These are phyloP conservation scores for Bolinopsis microptera DNA, from an alignment of 37 sponge, comb jelly and placozoan species.

Conservation along the genomic window DNA sequence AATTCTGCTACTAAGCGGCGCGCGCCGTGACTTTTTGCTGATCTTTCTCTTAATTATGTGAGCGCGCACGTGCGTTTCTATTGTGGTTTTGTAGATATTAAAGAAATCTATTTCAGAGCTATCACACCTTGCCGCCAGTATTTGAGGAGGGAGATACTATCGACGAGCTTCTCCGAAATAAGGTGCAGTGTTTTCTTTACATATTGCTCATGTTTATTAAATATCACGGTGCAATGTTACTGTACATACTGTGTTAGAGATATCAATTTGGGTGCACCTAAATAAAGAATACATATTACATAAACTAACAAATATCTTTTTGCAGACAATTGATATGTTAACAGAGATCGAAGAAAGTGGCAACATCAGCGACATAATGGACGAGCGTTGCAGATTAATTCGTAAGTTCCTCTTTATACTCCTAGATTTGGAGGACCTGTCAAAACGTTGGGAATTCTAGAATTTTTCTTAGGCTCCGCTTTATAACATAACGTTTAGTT, in stretches of 20 bases:
- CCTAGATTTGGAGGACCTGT: too few species aligned
- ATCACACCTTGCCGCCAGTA: background rate
- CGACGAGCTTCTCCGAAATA: constrained; percentile 1
- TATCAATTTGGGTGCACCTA: too few species aligned
- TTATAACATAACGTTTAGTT: too few species aligned
- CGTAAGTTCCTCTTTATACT: too few species aligned
- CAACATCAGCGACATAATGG: constrained; percentile 10
- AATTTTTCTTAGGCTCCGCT: too few species aligned
- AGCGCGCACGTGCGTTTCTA: background rate
- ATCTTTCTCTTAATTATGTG: background rate
- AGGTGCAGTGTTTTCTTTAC: background rate
- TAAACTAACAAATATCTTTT: too few species aligned
- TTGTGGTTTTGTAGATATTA: background rate
- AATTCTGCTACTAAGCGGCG: background rate
- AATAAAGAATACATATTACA: too few species aligned
- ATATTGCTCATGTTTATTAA: background rate
- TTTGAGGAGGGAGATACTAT: constrained; percentile 1
- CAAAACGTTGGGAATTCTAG: too few species aligned
- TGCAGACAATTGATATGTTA: too few species aligned
- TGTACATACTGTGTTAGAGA: too few species aligned
- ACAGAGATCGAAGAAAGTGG: background rate
- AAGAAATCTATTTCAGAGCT: constrained; percentile 17
- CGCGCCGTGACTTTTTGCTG: constrained; percentile 17
- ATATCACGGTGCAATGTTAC: too few species aligned
- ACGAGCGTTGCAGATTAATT: background rate